These are phyloP conservation scores for Drosophila melanocephala DNA, from an alignment of 2,888 invertebrate genomes.

Conservation along the genomic window DNA sequence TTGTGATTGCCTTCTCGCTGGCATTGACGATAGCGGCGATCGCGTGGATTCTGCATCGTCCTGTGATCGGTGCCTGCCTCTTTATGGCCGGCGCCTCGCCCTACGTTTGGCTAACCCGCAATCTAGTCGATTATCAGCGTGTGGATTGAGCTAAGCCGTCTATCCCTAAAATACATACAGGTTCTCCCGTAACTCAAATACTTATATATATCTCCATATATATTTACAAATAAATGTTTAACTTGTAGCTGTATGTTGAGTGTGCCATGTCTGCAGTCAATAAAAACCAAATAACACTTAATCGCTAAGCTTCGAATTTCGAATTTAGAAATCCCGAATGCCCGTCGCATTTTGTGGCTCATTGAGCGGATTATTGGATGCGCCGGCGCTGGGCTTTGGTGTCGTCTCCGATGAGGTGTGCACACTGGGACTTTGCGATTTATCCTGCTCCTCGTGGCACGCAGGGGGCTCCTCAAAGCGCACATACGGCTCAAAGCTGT, in stretches of 20 bases:
- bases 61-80: constrained; percentile 86
- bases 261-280: constrained; percentile 29
- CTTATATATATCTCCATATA: not conserved
- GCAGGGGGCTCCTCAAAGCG: constrained; percentile 75
- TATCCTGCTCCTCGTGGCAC: constrained; percentile 73
- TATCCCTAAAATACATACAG: constrained; percentile 11
- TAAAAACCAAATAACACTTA: constrained; percentile 75
- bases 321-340: constrained; percentile 56
- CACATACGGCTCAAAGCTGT: constrained; percentile 81
- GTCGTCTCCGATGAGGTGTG: constrained; percentile 74
- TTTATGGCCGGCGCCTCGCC: constrained; percentile 87
- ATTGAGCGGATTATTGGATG: constrained; percentile 18
- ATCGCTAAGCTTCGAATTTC: constrained; percentile 8
- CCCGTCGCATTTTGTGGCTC: constrained; percentile 35
- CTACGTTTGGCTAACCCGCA: constrained; percentile 86
- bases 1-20: constrained; percentile 86
- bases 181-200: constrained; percentile 21
- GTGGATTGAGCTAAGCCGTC: constrained; percentile 45
- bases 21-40: constrained; percentile 86
- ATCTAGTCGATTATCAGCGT: constrained; percentile 73
- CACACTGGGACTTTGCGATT: constrained; percentile 82
- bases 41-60: constrained; percentile 87
- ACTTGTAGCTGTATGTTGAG: constrained; percentile 8
- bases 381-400: constrained; percentile 47
- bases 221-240: constrained; percentile 49